A percentile compares a stretch with the other conserved stretches of the same genome.
phyloP scores from a whole-genome alignment of 2,888 invertebrate genomes.

The Mythimna lalbum region DNA sequence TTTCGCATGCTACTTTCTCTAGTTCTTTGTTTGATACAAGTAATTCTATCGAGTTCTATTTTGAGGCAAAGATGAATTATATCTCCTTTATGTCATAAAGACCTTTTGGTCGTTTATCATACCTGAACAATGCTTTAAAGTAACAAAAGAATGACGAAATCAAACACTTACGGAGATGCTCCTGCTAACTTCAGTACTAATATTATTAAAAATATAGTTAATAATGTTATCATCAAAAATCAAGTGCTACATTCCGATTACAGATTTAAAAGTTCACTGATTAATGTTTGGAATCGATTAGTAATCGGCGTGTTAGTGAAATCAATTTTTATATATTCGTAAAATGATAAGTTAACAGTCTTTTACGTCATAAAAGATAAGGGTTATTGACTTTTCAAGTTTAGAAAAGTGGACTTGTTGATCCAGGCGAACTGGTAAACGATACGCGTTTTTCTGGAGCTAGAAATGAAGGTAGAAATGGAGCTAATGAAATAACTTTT shows the following conservation, averaged over 20 bases:
- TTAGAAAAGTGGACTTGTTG: constrained; percentile 15
- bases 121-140: background rate
- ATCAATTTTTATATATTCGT: constrained; percentile 12
- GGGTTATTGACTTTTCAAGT: constrained; percentile 35
- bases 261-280: constrained; percentile 26
- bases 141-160: constrained; percentile 12
- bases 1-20: background rate
- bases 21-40: background rate
- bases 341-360: constrained; percentile 15
- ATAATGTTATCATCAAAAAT: constrained; percentile 27
- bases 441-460: background rate
- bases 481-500: background rate
- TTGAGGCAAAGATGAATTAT: background rate
- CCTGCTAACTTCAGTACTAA: constrained; percentile 4
- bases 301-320: constrained; percentile 2
- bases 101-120: background rate
- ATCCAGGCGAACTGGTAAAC: constrained; percentile 14
- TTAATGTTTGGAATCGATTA: constrained; percentile 27
- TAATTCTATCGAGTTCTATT: too few relatives aligned
- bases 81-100: background rate
- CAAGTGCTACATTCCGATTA: constrained; percentile 25
- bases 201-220: constrained; percentile 1
- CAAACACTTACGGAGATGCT: constrained; percentile 10
- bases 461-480: constrained; percentile 7
- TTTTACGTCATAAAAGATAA: constrained; percentile 15